phyloP scores from a whole-genome alignment of 2,888 invertebrate species.

The Matsumyia berberina region DNA sequence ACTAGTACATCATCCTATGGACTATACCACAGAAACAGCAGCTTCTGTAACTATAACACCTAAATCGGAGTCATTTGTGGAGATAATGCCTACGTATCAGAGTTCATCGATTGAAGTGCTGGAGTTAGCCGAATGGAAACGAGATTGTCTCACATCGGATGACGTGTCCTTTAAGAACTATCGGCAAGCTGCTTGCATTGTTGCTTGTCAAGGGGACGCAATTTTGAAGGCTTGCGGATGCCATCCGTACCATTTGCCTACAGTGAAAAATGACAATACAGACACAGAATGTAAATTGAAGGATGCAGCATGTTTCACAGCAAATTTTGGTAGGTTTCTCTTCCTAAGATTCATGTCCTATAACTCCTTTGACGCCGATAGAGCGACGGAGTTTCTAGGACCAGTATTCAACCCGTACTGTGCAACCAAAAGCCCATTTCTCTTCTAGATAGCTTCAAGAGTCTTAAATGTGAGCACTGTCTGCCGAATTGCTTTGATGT shows the following conservation, averaged over 20 bases:
- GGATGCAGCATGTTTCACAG: constrained; percentile 81
- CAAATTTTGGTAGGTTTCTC: constrained; percentile 80
- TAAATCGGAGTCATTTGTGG: constrained; percentile 83
- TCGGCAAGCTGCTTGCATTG: constrained; percentile 82
- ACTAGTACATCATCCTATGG: constrained; percentile 83
- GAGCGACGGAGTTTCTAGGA: no score
- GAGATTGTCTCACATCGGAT: constrained; percentile 82
- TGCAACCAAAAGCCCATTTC: neutral
- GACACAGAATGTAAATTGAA: constrained; percentile 81
- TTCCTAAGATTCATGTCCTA: no score
- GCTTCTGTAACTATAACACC: constrained; percentile 82
- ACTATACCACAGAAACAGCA: constrained; percentile 82
- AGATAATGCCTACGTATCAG: constrained; percentile 82
- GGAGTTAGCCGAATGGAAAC: constrained; percentile 81
- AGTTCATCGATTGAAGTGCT: constrained; percentile 82
- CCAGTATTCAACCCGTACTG: no score
- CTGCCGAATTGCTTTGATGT: constrained; percentile 84
- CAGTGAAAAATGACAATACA: constrained; percentile 73
- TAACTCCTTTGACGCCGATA: no score
- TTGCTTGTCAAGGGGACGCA: constrained; percentile 81
- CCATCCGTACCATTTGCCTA: constrained; percentile 83
- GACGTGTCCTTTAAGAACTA: constrained; percentile 81
- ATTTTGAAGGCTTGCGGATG: constrained; percentile 82
- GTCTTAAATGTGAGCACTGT: constrained; percentile 82
- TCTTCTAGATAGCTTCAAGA: constrained; percentile 81